Percentiles rank a stretch among this genome's conserved stretches.
Conservation (phyloP, 2,797 vertebrate genomes). For the Pteropus rufus region DNA sequence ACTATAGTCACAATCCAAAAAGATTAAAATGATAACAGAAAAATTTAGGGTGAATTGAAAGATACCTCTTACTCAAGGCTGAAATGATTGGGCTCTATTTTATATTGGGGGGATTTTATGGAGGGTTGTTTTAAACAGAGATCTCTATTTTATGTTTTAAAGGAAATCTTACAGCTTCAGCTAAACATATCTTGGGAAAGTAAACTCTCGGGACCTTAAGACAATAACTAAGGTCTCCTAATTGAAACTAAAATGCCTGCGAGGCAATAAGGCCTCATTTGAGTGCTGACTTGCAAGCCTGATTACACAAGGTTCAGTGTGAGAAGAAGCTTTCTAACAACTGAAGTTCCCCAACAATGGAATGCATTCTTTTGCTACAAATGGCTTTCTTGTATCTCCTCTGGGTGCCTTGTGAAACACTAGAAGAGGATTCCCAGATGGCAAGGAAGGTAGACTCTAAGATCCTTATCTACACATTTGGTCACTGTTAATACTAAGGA, state of each 20-base stretch:
- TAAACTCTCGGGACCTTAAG: background rate
- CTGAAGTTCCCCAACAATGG: background rate
- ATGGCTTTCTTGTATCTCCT: background rate
- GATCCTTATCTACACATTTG: background rate
- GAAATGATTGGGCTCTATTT: background rate
- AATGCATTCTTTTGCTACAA: background rate
- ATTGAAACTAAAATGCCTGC: conserved; percentile 28
- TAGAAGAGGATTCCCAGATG: background rate
- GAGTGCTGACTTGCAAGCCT: background rate
- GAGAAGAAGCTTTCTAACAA: background rate
- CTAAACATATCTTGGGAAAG: conserved; percentile 21
- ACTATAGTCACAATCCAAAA: background rate
- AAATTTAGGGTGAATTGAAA: background rate
- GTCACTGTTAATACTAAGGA: background rate
- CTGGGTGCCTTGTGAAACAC: background rate
- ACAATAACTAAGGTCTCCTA: conserved; percentile 26
- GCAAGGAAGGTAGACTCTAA: background rate
- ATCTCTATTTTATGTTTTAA: background rate
- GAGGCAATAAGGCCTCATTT: background rate
- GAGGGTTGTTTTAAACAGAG: conserved; percentile 26
- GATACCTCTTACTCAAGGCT: background rate
- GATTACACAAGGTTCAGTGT: background rate
- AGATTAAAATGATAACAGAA: background rate
- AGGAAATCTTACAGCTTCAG: background rate
- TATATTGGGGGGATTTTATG: background rate